Base-by-base conservation (phyloP, 2,797 vertebrate species). In the Chiloscyllium punctatum region DNA sequence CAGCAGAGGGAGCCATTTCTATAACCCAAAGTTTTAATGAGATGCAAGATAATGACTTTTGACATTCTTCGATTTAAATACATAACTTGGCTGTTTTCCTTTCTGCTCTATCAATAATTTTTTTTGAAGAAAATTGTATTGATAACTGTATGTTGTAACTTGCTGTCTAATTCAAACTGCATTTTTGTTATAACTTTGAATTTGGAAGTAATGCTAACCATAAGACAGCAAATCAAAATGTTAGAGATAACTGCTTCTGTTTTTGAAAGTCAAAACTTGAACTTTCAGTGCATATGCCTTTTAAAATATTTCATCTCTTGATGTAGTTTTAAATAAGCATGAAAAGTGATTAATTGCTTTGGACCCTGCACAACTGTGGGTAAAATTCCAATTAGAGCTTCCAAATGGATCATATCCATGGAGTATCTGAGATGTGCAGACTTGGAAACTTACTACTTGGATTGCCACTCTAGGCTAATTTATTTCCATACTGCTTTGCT, bases 1-100 rank as follows among this genome's bases (percentile, higher is more conserved):
- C 92, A 94, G 92, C 25, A 94, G 92, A 72, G 92, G 92, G 92
- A 72, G 92, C 69, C 68, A 71, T 91, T 51, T 48, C 25, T 69
- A 51, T 37, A 94, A 30, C 16, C 42, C 66, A 42, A 11, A 37
- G 23, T 37, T 48, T 74, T 51, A n/a, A 68, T 8, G 30, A 21
- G 33, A 9, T 37, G 33, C 6, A 91, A 91, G 57, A 37, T 66
- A 88, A 57, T 62, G 82, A 84, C 42, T 84, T 88, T 51, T 16
- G 87, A 11, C 30, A 30, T 57, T 62, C 30, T 13, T 88, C 51
- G 62, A 88, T 57, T 33, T 88, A 88, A 57, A 57, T 33, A 30
- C 15, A 33, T 30, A 30, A 62, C 3, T 53, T 30, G 33, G 11
- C 30, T 33, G 48, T 88, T 33, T 53, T 16, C 16, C 13, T 48